These are phyloP conservation scores for Tauraco erythrolophus DNA, from an alignment of 2,113 vertebrate genomes.

Conservation along the genomic window DNA sequence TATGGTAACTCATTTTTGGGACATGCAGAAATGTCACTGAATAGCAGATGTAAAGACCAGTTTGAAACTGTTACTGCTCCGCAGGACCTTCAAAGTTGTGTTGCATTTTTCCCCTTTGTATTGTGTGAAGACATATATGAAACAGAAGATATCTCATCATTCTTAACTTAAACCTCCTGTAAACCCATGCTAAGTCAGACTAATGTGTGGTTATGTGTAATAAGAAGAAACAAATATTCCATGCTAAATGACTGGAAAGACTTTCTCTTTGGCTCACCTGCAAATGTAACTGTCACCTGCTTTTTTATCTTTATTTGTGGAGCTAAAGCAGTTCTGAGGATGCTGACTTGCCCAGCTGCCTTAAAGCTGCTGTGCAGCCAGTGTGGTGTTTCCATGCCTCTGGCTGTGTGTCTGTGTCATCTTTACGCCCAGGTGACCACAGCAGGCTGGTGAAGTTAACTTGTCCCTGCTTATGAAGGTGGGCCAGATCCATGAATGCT, in stretches of 20 bases:
- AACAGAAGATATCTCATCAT: background rate
- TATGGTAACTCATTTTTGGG: background rate
- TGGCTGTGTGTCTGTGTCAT: accelerated
- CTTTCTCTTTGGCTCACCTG: background rate
- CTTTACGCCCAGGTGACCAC: background rate
- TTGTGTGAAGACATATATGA: background rate
- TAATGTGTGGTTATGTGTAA: background rate
- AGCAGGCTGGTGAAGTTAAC: background rate
- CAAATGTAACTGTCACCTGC: background rate
- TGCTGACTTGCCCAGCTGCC: background rate
- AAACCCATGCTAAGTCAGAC: background rate
- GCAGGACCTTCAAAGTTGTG: background rate
- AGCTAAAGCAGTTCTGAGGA: background rate
- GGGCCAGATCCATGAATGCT: background rate
- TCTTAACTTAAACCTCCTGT: background rate
- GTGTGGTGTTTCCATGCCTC: background rate
- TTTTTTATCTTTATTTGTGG: background rate
- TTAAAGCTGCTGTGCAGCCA: background rate
- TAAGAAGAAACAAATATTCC: background rate
- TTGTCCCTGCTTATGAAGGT: background rate
- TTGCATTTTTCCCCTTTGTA: background rate
- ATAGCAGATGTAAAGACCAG: background rate
- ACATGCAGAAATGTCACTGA: background rate
- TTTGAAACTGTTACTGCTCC: background rate
- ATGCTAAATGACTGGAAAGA: background rate